These are phyloP conservation scores for Gavia stellata DNA, from an alignment of 2,113 vertebrate genomes.

Conservation along the genomic window DNA sequence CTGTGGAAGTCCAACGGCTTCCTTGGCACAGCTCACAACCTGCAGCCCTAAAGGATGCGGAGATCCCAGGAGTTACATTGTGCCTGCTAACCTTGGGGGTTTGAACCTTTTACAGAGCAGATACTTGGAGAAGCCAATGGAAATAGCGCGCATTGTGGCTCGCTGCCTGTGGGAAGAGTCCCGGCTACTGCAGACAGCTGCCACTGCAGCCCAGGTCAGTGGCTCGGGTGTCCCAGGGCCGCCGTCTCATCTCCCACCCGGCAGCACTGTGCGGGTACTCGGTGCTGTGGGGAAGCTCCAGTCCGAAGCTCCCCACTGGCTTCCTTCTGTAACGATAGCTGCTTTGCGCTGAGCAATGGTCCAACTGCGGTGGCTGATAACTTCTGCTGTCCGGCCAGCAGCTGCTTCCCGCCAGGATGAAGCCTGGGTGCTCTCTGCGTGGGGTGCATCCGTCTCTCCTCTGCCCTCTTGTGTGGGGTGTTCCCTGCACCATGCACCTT, in stretches of 20 bases:
- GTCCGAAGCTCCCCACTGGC: rapidly evolving
- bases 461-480: rapidly evolving
- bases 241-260: rapidly evolving
- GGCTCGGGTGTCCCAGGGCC: not conserved
- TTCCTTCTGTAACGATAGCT: not conserved
- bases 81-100: not conserved
- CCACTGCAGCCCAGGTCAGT: constrained; percentile 87
- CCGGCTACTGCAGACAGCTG: constrained; percentile 89
- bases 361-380: not conserved
- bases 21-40: not conserved
- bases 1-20: rapidly evolving
- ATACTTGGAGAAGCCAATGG: constrained; percentile 97
- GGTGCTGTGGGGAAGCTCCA: not conserved
- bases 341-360: not conserved
- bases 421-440: not conserved
- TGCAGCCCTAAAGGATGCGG: rapidly evolving
- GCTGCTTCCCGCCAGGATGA: not conserved
- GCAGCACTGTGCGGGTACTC: rapidly evolving
- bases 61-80: rapidly evolving
- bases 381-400: not conserved
- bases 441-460: not conserved
- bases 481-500: not conserved
- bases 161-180: constrained; percentile 97
- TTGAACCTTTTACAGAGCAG: constrained; percentile 78
- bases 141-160: constrained; percentile 94